These are phyloP conservation scores for Polydrusus pterygomalis DNA, from an alignment of 2,888 invertebrate species.

Conservation along the genomic window DNA sequence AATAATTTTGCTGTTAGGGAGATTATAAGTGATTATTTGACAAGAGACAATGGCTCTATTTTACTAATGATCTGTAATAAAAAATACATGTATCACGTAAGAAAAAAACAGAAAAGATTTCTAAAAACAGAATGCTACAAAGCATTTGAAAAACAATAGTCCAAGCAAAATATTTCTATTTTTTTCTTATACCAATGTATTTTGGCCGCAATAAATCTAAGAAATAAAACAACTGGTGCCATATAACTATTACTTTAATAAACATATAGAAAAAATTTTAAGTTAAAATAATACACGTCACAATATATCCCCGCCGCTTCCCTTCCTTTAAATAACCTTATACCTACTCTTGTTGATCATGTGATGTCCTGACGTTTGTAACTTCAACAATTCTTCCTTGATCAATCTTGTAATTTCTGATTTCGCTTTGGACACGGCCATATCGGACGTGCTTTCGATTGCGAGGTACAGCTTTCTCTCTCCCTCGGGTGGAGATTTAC, in stretches of 20 bases:
- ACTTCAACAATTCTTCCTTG: slow-evolving; percentile 96
- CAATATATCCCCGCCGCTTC: not conserved
- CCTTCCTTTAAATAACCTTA: slow-evolving; percentile 86
- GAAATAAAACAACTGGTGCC: slow-evolving; percentile 1
- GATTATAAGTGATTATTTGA: no score
- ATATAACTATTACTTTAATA: slow-evolving; percentile 12
- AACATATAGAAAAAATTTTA: not conserved
- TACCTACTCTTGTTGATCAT: slow-evolving; percentile 94
- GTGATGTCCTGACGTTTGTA: slow-evolving; percentile 90
- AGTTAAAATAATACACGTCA: not conserved
- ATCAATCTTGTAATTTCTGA: slow-evolving; percentile 98
- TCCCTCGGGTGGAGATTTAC: slow-evolving; percentile 92
- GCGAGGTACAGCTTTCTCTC: slow-evolving; percentile 97
- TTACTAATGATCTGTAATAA: no score
- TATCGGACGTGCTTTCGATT: slow-evolving; percentile 98
- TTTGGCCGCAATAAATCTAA: not conserved
- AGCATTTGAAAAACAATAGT: no score
- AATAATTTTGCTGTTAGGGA: no score
- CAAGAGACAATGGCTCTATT: no score
- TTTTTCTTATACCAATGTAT: no score
- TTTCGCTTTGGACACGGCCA: slow-evolving; percentile 96
- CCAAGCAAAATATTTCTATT: no score
- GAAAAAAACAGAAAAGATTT: no score
- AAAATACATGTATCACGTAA: no score
- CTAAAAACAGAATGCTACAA: no score